phyloP scores from a whole-genome alignment of 2,113 vertebrate genomes.

The Orthonyx spaldingii region DNA sequence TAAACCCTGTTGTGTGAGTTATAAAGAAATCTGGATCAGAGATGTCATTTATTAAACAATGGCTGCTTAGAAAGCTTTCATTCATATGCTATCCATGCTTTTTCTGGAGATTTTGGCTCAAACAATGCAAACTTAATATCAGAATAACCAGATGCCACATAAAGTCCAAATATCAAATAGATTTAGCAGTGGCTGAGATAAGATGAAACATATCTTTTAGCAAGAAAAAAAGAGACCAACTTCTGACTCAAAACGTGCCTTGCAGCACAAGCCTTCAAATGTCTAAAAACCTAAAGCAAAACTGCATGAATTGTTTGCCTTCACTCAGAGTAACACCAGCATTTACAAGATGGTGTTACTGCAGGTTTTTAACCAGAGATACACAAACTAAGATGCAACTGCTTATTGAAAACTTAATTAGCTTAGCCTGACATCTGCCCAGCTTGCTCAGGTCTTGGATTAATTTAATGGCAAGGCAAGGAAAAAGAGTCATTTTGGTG shows the following conservation, averaged over 20 bases:
- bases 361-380: neutral
- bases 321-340: neutral
- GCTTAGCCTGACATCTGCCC: neutral
- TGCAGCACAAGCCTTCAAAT: neutral
- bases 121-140: neutral
- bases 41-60: neutral
- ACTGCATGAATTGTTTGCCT: neutral
- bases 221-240: neutral
- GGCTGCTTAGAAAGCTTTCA: neutral
- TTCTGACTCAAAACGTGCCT: neutral
- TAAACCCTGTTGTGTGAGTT: neutral
- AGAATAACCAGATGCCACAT: neutral
- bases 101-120: neutral
- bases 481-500: neutral
- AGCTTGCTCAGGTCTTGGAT: neutral
- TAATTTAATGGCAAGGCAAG: neutral
- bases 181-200: neutral
- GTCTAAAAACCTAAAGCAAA: neutral
- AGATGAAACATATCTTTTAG: neutral
- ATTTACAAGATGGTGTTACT: neutral
- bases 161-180: neutral
- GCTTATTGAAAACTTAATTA: neutral
- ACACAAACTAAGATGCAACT: neutral
- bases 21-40: neutral
- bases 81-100: neutral